phyloP scores from a whole-genome alignment of 2,888 invertebrate genomes.

The Agrotis segetum region DNA sequence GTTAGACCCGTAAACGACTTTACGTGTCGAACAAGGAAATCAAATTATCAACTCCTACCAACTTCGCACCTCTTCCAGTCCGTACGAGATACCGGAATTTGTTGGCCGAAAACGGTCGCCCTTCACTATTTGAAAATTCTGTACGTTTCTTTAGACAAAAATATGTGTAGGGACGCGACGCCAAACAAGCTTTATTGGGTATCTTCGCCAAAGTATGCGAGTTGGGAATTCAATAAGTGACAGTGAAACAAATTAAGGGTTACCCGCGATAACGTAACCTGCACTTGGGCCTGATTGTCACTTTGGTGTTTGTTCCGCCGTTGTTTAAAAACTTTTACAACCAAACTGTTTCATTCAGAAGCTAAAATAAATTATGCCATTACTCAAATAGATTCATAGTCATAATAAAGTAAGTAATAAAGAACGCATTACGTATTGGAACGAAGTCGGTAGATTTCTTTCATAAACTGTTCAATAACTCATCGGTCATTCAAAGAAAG shows the following conservation, averaged over 20 bases:
- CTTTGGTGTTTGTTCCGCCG: constrained; percentile 70
- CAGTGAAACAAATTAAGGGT: constrained; percentile 85
- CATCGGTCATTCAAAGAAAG: constrained; percentile 65
- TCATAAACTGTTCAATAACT: constrained; percentile 68
- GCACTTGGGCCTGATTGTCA: constrained; percentile 77
- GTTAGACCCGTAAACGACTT: constrained; percentile 88
- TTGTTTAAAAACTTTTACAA: constrained; percentile 25
- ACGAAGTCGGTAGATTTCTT: constrained; percentile 45
- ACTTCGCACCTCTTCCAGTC: constrained; percentile 85
- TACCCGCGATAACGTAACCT: constrained; percentile 75
- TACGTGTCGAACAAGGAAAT: constrained; percentile 89
- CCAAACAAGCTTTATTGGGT: constrained; percentile 89
- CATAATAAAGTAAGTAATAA: constrained; percentile 14
- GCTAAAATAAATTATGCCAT: background rate
- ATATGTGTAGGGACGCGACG: constrained; percentile 82
- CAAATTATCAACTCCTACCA: constrained; percentile 89
- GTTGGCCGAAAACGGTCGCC: constrained; percentile 77
- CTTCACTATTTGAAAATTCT: constrained; percentile 86
- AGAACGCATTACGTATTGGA: constrained; percentile 13
- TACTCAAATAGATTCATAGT: background rate
- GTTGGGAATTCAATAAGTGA: constrained; percentile 88
- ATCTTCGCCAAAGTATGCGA: constrained; percentile 86
- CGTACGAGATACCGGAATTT: constrained; percentile 82
- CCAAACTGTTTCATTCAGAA: background rate
- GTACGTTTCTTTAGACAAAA: constrained; percentile 83